phyloP scores from a whole-genome alignment of 2,113 vertebrate species.

The Diglossa brunneiventris region DNA sequence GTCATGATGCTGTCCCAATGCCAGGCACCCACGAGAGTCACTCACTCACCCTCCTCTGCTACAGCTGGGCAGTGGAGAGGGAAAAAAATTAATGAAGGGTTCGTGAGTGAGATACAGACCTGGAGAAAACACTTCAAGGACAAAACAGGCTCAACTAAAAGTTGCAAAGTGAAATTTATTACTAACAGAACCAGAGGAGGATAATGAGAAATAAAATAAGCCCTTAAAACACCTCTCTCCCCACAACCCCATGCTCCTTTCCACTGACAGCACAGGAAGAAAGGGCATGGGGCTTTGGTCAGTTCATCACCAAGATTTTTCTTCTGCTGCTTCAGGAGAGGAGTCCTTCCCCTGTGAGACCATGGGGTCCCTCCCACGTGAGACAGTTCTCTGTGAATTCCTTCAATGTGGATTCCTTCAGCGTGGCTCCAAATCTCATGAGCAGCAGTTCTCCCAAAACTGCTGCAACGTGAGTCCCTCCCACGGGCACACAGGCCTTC shows the following conservation, averaged over 20 bases:
- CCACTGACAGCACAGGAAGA: background rate
- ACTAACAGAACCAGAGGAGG: background rate
- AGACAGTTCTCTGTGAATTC: background rate
- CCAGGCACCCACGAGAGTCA: fast-evolving
- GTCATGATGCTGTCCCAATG: fast-evolving
- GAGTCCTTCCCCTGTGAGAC: background rate
- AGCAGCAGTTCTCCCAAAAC: background rate
- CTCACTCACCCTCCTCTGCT: background rate
- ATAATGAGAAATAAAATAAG: background rate
- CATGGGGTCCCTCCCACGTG: fast-evolving
- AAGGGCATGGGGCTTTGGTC: background rate
- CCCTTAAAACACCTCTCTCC: background rate
- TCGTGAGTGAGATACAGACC: too few species aligned
- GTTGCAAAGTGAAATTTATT: background rate
- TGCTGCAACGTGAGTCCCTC: background rate
- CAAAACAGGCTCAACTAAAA: background rate
- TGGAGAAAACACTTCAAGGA: background rate
- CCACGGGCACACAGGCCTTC: background rate
- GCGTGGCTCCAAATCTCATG: background rate
- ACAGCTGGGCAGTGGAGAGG: background rate
- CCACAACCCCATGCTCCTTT: background rate
- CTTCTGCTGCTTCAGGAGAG: background rate
- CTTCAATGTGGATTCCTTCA: fast-evolving
- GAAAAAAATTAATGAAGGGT: background rate
- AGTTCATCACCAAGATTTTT: background rate